These are phyloP conservation scores for Xestia sexstrigata DNA, from an alignment of 2,888 invertebrate species.

Conservation along the genomic window DNA sequence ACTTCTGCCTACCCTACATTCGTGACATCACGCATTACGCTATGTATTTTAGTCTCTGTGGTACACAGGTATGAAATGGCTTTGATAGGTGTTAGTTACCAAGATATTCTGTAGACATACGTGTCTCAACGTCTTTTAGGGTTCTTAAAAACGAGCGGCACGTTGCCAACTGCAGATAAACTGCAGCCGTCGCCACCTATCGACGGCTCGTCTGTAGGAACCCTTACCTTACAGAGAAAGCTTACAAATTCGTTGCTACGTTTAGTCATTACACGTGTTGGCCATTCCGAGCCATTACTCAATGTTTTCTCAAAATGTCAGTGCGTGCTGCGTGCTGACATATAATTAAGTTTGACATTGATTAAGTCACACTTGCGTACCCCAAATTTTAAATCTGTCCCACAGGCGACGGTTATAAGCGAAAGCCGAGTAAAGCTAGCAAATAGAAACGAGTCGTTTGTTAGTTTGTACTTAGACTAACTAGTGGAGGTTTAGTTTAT, in stretches of 20 bases:
- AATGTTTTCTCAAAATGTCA: not conserved
- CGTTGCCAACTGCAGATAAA: too few relatives aligned
- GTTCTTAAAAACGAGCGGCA: too few relatives aligned
- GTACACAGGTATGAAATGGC: not conserved
- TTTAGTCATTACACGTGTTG: not conserved
- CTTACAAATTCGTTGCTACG: not conserved
- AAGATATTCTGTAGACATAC: not conserved
- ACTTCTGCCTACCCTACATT: too few relatives aligned
- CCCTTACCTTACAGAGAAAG: too few relatives aligned
- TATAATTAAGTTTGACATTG: not conserved
- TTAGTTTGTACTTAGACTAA: not conserved
- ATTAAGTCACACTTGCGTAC: not conserved
- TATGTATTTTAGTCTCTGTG: too few relatives aligned
- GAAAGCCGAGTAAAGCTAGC: not conserved
- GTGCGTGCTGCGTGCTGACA: conserved; percentile 2
- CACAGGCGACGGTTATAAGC: not conserved
- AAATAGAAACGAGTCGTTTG: not conserved
- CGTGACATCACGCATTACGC: too few relatives aligned
- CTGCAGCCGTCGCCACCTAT: too few relatives aligned
- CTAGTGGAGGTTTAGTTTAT: too few relatives aligned
- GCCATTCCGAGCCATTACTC: not conserved
- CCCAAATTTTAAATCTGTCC: not conserved
- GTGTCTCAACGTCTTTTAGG: too few relatives aligned
- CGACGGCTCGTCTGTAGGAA: too few relatives aligned
- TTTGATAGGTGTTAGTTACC: not conserved